Percentiles rank a stretch among this genome's conserved stretches.
Evolutionary conservation across 2,113 vertebrate genomes (phyloP).

Genomic region (Callionymus lyra): DNA sequence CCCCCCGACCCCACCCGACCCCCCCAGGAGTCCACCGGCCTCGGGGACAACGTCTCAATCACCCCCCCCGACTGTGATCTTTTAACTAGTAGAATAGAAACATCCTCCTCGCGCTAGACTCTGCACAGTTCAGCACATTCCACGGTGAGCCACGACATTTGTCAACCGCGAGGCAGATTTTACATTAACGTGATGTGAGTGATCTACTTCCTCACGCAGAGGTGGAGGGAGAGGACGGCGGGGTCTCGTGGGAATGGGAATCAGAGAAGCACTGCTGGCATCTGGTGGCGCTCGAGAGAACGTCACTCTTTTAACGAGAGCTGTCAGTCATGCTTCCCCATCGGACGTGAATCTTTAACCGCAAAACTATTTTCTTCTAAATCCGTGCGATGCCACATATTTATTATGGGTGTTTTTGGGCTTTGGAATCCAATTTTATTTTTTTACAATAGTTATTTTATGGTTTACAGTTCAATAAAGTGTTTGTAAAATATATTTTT

Average conservation of each 20-base stretch:
- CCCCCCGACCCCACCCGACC: slow-evolving; percentile 44
- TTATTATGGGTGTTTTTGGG: too few relatives aligned
- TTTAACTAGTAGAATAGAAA: too few relatives aligned
- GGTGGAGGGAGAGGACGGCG: slow-evolving; percentile 10
- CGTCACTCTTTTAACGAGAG: slow-evolving; percentile 33
- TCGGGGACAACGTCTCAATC: too few relatives aligned
- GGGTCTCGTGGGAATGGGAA: slow-evolving; percentile 20
- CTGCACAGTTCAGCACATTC: slow-evolving; percentile 75
- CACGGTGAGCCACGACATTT: slow-evolving; percentile 65
- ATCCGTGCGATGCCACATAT: too few relatives aligned
- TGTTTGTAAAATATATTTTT: too few relatives aligned
- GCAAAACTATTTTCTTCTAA: too few relatives aligned
- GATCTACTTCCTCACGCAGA: slow-evolving; percentile 64
- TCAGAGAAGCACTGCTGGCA: slow-evolving; percentile 59
- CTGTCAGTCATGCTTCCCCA: neutral
- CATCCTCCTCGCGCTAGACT: too few relatives aligned
- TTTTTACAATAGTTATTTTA: too few relatives aligned
- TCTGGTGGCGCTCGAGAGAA: slow-evolving; percentile 61
- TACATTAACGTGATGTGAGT: slow-evolving; percentile 69
- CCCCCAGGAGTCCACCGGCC: slow-evolving; percentile 13
- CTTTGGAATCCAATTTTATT: too few relatives aligned
- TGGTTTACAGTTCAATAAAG: too few relatives aligned
- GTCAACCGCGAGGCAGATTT: slow-evolving; percentile 60
- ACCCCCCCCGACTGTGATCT: too few relatives aligned
- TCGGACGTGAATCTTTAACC: too few relatives aligned